Base-by-base conservation (phyloP, 2,888 invertebrate genomes). In the Drosophila subsilvestris region DNA sequence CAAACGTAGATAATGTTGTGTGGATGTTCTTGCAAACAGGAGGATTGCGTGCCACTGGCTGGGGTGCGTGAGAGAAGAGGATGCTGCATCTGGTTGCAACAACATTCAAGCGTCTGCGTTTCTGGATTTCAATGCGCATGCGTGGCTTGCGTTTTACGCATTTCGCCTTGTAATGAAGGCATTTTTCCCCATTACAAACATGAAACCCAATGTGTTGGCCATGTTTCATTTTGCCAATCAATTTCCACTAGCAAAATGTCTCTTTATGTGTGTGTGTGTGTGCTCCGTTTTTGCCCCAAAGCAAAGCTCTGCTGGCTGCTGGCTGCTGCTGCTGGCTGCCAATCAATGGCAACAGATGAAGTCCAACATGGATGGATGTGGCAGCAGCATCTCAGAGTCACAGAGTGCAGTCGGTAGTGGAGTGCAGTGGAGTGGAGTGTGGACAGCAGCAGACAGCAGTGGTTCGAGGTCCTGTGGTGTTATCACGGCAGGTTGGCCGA, bases 391-490 rank as follows among this genome's bases (percentile, higher is more conserved):
- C 37, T 44, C 6, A 10, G 27, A 37, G 59, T 53, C 50, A 25
- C 55, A 48, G 55, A 57, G 27, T 54, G 54, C 27, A 37, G 32
- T 37, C 32, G 2, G 2, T 37, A 27, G 27, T 25, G 22, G 22
- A 29, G 32, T 37, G 6, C 6, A 37, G 37, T 71, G 72, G 63
- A 63, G 29, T 18, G 73, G 78, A 82, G 90, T 90, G 90, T 88
- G 88, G 90, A 89, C 90, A 89, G 74, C 80, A 89, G 63, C 88
- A 88, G 90, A 89, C 90, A 89, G 86, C 77, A 72, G 48, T 63
- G 63, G 48, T 42, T 51, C 37, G 74, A 68, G 74, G 60, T 61
- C 83, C 86, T 69, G 86, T 74, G 79, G 83, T 63, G 87, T 85
- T 86, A 86, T 79, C 87, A 74, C 83, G 63, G 69, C 87, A 68